phyloP scores from a whole-genome alignment of 2,113 vertebrate genomes.

The Thalassarche chlororhynchos region DNA sequence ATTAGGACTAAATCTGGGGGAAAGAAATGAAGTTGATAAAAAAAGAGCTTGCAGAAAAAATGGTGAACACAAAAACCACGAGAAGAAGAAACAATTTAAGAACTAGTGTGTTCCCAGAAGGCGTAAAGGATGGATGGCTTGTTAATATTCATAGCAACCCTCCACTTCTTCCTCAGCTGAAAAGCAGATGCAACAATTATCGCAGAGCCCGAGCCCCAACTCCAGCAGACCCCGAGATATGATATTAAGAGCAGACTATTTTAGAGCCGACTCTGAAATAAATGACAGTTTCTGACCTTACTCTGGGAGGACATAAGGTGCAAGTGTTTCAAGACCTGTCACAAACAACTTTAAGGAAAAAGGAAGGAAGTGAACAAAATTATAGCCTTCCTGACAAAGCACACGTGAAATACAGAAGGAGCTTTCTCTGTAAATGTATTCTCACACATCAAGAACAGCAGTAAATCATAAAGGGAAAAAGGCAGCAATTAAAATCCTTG shows the following conservation, averaged over 20 bases:
- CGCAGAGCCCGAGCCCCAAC: conserved; percentile 28
- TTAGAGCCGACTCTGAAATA: neutral
- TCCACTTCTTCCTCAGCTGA: conserved; percentile 40
- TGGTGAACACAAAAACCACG: neutral
- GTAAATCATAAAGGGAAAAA: conserved; percentile 56
- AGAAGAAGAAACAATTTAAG: conserved; percentile 31
- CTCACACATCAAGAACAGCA: conserved; percentile 58
- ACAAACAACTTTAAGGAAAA: conserved; percentile 56
- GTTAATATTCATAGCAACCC: conserved; percentile 65
- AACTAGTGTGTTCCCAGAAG: conserved; percentile 49
- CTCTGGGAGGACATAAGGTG: conserved; percentile 42
- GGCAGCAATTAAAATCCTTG: conserved; percentile 63
- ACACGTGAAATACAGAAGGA: conserved; percentile 25
- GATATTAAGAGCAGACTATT: neutral
- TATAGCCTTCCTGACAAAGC: conserved; percentile 65
- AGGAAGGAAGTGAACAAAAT: conserved; percentile 61
- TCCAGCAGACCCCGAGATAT: conserved; percentile 29
- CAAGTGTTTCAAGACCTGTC: conserved; percentile 58
- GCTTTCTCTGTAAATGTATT: conserved; percentile 43
- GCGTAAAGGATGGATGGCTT: conserved; percentile 54
- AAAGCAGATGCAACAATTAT: conserved; percentile 64
- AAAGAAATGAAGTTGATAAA: neutral
- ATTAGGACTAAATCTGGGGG: neutral
- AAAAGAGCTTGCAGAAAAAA: conserved; percentile 9
- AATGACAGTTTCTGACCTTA: conserved; percentile 55